Evolutionary conservation across 2,888 invertebrate genomes (phyloP), one percentile per base, ranked within the genome.

Genomic region (Dione juno): DNA sequence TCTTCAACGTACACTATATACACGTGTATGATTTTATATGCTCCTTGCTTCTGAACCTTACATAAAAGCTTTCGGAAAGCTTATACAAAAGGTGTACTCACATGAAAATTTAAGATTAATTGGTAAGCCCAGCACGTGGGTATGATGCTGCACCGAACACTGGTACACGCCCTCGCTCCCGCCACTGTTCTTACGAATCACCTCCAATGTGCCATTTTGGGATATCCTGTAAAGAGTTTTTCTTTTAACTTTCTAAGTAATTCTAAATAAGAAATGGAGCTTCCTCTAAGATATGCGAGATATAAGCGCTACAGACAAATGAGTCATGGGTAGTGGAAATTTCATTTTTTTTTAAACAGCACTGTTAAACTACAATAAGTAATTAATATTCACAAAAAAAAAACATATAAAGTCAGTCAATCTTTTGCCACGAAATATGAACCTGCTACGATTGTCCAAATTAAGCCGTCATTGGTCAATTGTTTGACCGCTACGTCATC

Each of bases 101-200:
- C 92, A 84, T 70, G 90, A 87, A 80, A 86, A 88, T 76, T 84
- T 87, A 67, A 92, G 77, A 59, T 82, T 79, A 13, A 87, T 73
- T 1, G 92, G 90, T 71, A 86, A 87, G 1, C 91, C 91, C n/a
- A 92, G 84, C 73, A 92, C 84, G 21, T 82, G 45, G 0, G 89
- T 84, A 13, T 81, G 85, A 64, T 87, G 84, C 41, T 77, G 76
- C 71, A 84, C 84, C 2, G 78, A 76, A 76, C 92, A 92, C 81
- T 89, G 90, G 84, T 90, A 90, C 43, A 87, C 77, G 0, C 88
- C 92, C 66, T 88, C 88, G 8, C 78, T 77, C 53, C 77, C 81
- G 14, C 83, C 81, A 41, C 84, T 84, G 69, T 81, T 82, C 75
- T 83, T 84, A 58, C 77, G 79, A 10, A 78, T 77, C 75, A 92